phyloP scores from a whole-genome alignment of 2,113 vertebrate species.

The Oryzias woworae region DNA sequence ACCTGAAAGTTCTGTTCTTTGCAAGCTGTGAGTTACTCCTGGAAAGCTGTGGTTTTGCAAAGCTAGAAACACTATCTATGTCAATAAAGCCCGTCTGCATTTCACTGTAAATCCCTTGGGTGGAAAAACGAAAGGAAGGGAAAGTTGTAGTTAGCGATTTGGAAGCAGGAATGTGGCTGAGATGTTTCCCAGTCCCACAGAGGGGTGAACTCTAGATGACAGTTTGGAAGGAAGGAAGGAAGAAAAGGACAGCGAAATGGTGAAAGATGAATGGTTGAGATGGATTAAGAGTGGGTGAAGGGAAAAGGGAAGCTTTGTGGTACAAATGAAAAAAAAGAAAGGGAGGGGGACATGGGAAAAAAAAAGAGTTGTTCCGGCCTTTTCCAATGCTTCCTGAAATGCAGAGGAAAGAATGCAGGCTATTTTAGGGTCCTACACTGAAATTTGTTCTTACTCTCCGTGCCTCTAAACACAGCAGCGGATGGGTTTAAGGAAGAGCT shows the following conservation, averaged over 20 bases:
- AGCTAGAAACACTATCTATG: not conserved
- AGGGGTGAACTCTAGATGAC: slow-evolving; percentile 40
- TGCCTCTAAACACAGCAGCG: slow-evolving; percentile 62
- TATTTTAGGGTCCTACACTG: slow-evolving; percentile 72
- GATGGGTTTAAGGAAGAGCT: slow-evolving; percentile 68
- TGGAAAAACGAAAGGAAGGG: not conserved
- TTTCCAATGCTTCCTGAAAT: slow-evolving; percentile 73
- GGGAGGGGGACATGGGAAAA: slow-evolving; percentile 34
- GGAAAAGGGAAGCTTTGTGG: slow-evolving; percentile 31
- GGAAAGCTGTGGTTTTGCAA: not conserved
- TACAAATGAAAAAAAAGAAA: slow-evolving; percentile 22
- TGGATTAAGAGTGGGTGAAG: slow-evolving; percentile 1
- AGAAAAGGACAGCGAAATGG: not conserved
- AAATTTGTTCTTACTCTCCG: slow-evolving; percentile 63
- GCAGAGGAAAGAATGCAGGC: slow-evolving; percentile 74
- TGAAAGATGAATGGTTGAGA: slow-evolving; percentile 7
- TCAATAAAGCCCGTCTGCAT: slow-evolving; percentile 1
- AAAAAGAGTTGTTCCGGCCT: slow-evolving; percentile 55
- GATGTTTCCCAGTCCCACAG: slow-evolving; percentile 4
- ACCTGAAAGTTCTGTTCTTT: not conserved
- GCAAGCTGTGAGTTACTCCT: not conserved
- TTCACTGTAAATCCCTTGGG: slow-evolving; percentile 2
- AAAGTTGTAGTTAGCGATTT: not conserved
- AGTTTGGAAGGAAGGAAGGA: slow-evolving; percentile 2
- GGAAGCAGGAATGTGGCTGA: slow-evolving; percentile 6